Base-by-base conservation (phyloP, 2,888 invertebrate species). In the Sepiola atlantica region DNA sequence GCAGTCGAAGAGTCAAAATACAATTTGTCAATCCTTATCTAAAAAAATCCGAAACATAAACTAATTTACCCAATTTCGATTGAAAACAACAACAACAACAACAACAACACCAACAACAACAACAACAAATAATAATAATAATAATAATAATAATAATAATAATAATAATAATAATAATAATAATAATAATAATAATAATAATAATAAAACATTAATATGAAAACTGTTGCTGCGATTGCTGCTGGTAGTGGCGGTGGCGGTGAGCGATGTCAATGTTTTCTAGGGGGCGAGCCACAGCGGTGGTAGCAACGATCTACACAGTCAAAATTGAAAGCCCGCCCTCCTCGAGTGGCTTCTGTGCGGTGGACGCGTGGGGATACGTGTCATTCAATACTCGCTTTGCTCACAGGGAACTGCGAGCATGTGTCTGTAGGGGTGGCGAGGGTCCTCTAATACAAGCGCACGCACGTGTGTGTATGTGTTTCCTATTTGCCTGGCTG, bases 331-430 rank as follows among this genome's bases (percentile, higher is more conserved):
- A 77, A 77, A 77, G 18, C 77, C 77, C 77, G n/a, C 77, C n/a
- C 77, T 77, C 32, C 77, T 77, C 32, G 77, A 77, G n/a, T 77
- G 77, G 77, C 77, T 77, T 77, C 16, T 77, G n/a, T 77, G 77
- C n/a, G 77, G n/a, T 77, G 77, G 77, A 77, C 77, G n/a, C 77
- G 77, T 77, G 77, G n/a, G 77, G n/a, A 77, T 77, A 32, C 32
- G 77, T 77, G 77, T 77, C 77, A 77, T 77, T 77, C 77, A 77
- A 77, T 77, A 77, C 77, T n/a, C n/a, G 77, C 32, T 77, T 45
- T 77, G 77, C 32, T 77, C n/a, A 18, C 16, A 14, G 77, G 77
- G 77, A 77, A n/a, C n/a, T 32, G 77, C 32, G 18, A 77, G 77
- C n/a, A 77, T 77, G 77, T 77, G 77, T 77, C 77, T 57, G 57